These are phyloP conservation scores for Stegodyphus dumicola DNA, from an alignment of 1,140 invertebrate species.

Conservation along the genomic window DNA sequence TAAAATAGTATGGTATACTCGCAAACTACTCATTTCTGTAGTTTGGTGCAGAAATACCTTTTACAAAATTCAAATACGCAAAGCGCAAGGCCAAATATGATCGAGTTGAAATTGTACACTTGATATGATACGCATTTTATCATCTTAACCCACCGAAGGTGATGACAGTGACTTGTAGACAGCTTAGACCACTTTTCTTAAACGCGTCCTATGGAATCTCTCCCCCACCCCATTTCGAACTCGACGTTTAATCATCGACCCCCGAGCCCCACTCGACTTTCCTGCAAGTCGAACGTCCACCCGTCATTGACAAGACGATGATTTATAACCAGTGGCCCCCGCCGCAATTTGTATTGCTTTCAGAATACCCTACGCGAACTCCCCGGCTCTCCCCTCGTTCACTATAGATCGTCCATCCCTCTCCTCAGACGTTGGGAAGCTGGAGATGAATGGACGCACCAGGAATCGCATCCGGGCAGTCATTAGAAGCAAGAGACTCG, in stretches of 20 bases:
- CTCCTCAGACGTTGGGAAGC: not conserved
- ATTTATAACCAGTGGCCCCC: constrained; percentile 57
- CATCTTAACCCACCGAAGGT: no score
- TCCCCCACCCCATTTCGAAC: constrained; percentile 40
- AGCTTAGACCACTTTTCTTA: constrained; percentile 14
- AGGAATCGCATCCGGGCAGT: not conserved
- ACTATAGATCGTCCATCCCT: not conserved
- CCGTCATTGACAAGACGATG: constrained; percentile 59
- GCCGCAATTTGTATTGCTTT: constrained; percentile 61
- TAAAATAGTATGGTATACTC: no score
- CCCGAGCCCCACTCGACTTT: constrained; percentile 27
- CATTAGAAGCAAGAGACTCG: not conserved
- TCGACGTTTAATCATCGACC: constrained; percentile 58
- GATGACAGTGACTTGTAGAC: no score
- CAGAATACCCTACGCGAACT: not conserved
- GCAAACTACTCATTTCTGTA: no score
- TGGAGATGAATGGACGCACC: not conserved
- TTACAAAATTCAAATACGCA: no score
- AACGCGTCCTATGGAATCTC: not conserved
- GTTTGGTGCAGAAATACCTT: no score
- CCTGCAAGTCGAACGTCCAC: constrained; percentile 15
- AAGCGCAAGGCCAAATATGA: no score
- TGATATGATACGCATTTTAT: no score
- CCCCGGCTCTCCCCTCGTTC: not conserved
- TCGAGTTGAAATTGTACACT: no score